Percentiles rank a stretch among this genome's conserved stretches.
phyloP scores from a whole-genome alignment of 30 jellyfish, hydroid and myxozoan genomes.

The Aurelia coerulea region DNA sequence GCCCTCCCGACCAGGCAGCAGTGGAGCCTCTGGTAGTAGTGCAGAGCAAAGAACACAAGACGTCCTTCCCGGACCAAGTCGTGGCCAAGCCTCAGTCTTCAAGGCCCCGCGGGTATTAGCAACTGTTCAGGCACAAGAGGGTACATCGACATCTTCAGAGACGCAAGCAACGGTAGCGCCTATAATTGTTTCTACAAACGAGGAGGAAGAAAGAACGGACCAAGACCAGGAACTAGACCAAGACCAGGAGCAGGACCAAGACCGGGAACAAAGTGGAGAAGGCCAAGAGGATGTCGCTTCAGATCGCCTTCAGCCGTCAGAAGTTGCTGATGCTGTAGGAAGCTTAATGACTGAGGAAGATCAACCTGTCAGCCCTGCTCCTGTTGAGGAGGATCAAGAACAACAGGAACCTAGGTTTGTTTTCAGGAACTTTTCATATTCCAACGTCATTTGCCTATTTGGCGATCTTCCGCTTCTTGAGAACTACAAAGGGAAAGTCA shows the following conservation, averaged over 20 bases:
- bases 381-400: not conserved
- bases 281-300: not conserved
- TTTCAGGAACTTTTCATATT: not conserved
- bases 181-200: conserved; percentile 28
- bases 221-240: not conserved
- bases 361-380: not conserved
- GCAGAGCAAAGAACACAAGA: conserved; percentile 63
- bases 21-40: not conserved
- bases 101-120: conserved; percentile 67
- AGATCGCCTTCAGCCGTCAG: conserved; percentile 17
- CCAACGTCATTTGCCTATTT: no score
- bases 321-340: conserved; percentile 17
- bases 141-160: conserved; percentile 23
- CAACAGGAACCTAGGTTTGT: not conserved
- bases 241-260: not conserved
- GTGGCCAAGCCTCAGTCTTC: conserved; percentile 69
- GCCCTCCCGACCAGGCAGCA: conserved; percentile 30
- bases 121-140: conserved; percentile 60
- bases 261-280: not conserved
- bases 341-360: conserved; percentile 8
- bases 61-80: conserved; percentile 50
- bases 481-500: no score
- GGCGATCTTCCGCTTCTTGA: no score
- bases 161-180: conserved; percentile 74
- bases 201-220: conserved; percentile 16